Evolutionary conservation across 1,140 invertebrate genomes (phyloP), one percentile per base, ranked within the genome.

Genomic region (Hermatobates lingyangjiaoensis): DNA sequence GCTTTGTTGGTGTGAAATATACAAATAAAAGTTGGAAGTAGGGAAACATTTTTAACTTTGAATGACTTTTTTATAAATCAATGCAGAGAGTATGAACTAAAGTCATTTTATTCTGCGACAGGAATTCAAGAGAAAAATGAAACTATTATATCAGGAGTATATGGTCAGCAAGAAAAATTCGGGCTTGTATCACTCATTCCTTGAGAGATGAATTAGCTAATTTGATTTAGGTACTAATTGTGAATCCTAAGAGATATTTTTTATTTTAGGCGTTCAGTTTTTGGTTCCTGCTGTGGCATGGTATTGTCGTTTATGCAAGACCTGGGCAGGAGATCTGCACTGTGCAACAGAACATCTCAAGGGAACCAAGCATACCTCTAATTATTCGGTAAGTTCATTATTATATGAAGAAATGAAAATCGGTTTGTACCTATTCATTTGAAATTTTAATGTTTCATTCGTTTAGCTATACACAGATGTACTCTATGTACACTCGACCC

Each of bases 221-320:
- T 46, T 24, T 5, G 20, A 46, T 46, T 46, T 18, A 23, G 26
- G 18, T 46, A 23, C 26, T 23, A 26, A 26, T 3, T 15, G n/a
- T 46, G 26, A 26, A 46, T 46, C 26, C 30, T 4, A 48, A 27
- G n/a, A 46, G 27, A 18, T 27, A 18, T 34, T 34, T 3, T 7
- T 66, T 60, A 39, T 69, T 68, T 39, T 67, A 82, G 81, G 86
- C 18, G 68, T 88, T 38, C 83, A 87, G 62, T 88, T 88, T 67
- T 80, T 88, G 63, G 79, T 83, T 53, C 80, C 85, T 3, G 79
- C 84, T 0, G 80, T 80, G 14, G 81, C 83, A n/a, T 88, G 85
- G 85, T 90, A 83, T 66, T 90, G 86, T 64, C 83, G 83, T 61
- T 69, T 90, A 27, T 90, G 86, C 58, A 77, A 84, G 62, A 71